Base-by-base conservation (phyloP, 2,113 vertebrate species). In the Todiramphus chloris region DNA sequence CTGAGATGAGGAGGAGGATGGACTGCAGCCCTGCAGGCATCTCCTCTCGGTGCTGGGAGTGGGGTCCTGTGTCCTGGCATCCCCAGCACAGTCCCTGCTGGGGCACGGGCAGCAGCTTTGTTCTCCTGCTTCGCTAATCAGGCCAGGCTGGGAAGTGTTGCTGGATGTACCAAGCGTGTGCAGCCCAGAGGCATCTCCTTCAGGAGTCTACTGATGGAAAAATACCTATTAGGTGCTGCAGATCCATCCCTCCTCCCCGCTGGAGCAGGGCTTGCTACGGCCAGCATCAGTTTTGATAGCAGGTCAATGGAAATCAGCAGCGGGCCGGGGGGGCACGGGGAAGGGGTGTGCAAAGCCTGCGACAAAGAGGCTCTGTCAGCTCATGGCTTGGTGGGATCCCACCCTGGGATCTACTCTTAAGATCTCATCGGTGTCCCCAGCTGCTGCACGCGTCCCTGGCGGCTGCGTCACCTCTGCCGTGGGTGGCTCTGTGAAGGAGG, bases 21-120 rank as follows among this genome's bases (percentile, higher is more conserved):
- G 30, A 10, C 1, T 1, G 2, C 60, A 50, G 16, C 60, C 76
- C 68, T 20, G 21, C 50, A 48, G 70, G 0, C 41, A 9, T 1
- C 1, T 3, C 13, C 5, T 8, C 68, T 41, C 0, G 2, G 14
- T 2, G 5, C 7, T 9, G 3, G 63, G 43, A 60, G 48, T 0
- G 0, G 16, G 39, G 8, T 58, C 60, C 66, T 0, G 2, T 28
- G 13, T 12, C 70, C 48, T 11, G 0, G 19, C 16, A n/a, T 6
- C 44, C 58, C 55, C 79, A 27, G 46, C 11, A 0, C 0, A 2
- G 59, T n/a, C 28, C 14, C n/a, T 10, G 0, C 0, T 0, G 5
- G 73, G 64, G 28, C 70, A 41, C 37, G 0, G 0, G 20, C 50
- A 10, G 37, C 3, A 10, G 67, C 85, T 94, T 93, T 91, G 89